phyloP scores from a whole-genome alignment of 2,797 vertebrate genomes.

The Catharus ustulatus region DNA sequence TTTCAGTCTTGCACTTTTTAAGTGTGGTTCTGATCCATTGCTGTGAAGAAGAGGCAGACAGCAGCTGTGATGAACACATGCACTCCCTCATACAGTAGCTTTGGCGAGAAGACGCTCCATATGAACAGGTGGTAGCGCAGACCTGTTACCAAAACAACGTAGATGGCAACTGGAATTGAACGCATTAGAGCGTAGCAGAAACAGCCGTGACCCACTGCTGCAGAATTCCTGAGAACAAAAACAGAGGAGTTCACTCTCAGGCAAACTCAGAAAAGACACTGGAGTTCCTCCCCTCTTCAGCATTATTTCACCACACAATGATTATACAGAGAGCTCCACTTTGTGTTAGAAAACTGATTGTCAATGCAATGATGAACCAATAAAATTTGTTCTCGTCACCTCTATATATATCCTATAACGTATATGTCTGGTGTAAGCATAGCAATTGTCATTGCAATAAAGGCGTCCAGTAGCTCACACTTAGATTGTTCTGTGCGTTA shows the following conservation, averaged over 20 bases:
- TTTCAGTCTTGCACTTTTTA: neutral
- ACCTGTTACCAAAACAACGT: conserved; percentile 86
- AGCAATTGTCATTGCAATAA: neutral
- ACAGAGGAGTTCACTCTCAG: neutral
- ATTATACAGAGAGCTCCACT: neutral
- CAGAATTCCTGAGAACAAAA: conserved; percentile 75
- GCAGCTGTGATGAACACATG: conserved; percentile 85
- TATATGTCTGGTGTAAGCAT: neutral
- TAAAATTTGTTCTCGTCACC: neutral
- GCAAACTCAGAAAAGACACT: neutral
- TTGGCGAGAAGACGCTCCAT: conserved; percentile 98
- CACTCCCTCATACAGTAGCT: conserved; percentile 91
- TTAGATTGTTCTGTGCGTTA: neutral
- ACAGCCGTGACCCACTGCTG: conserved; percentile 85
- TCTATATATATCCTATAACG: neutral
- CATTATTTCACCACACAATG: neutral
- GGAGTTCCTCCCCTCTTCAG: neutral
- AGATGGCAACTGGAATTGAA: conserved; percentile 84
- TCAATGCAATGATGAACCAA: neutral
- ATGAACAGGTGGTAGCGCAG: conserved; percentile 96
- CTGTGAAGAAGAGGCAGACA: conserved; percentile 86
- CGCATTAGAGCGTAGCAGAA: conserved; percentile 90
- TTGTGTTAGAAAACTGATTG: neutral
- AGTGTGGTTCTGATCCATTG: conserved; percentile 82
- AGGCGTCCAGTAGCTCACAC: neutral